Evolutionary conservation across 2,888 invertebrate genomes (phyloP).

Genomic region (Hirtodrosophila cameraria): DNA sequence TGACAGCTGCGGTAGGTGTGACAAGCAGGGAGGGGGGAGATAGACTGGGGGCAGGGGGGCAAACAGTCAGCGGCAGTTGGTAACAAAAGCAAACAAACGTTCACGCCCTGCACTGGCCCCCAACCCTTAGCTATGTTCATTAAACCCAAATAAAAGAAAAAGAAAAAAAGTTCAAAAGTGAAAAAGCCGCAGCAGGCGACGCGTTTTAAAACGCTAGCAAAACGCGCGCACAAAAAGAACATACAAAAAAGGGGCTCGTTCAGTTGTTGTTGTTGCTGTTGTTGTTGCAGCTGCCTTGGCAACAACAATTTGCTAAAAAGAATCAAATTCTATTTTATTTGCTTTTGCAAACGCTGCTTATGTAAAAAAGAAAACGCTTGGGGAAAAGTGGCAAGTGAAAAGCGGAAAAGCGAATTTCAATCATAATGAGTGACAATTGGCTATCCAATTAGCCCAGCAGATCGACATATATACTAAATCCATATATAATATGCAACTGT

Average conservation of each 20-base stretch:
- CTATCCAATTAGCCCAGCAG: constrained; percentile 40
- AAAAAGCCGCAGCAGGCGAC: constrained; percentile 56
- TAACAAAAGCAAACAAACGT: constrained; percentile 49
- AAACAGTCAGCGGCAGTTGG: constrained; percentile 42
- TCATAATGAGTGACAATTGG: constrained; percentile 59
- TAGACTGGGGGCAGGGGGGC: constrained; percentile 11
- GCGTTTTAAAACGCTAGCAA: constrained; percentile 50
- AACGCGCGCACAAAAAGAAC: constrained; percentile 39
- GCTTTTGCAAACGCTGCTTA: constrained; percentile 38
- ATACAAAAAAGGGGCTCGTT: constrained; percentile 65
- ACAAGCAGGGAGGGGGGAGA: neutral
- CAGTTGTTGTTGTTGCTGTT: constrained; percentile 25
- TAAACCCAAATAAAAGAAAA: constrained; percentile 16
- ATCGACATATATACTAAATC: constrained; percentile 3
- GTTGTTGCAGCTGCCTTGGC: constrained; percentile 34
- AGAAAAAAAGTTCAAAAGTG: constrained; percentile 65
- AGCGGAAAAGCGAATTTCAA: constrained; percentile 1
- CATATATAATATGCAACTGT: neutral
- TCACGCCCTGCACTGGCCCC: neutral
- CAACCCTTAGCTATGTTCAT: constrained; percentile 19
- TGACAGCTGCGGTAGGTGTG: constrained; percentile 63
- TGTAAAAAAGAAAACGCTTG: constrained; percentile 31
- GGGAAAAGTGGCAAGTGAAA: neutral
- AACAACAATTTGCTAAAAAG: constrained; percentile 29
- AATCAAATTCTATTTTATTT: constrained; percentile 21